Evolutionary conservation across 1,140 invertebrate species (phyloP).

Genomic region (Drosophila equinoxialis): DNA sequence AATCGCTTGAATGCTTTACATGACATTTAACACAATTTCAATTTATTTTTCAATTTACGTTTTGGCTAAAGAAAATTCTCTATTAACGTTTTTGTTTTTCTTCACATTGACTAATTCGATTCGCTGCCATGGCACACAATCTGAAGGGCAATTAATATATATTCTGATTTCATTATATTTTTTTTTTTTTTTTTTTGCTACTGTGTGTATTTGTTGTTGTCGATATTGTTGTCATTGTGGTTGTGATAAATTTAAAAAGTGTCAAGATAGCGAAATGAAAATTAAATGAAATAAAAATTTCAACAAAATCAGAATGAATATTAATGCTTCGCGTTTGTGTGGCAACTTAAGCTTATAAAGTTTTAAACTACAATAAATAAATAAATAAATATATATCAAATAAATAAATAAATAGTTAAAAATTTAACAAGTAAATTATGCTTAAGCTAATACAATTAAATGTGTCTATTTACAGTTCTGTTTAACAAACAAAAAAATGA

Average conservation of each 20-base stretch:
- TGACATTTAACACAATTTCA: conserved; percentile 45
- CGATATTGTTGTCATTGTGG: conserved; percentile 1
- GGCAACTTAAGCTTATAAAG: conserved; percentile 26
- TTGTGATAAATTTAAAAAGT: conserved; percentile 37
- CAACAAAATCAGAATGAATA: conserved; percentile 78
- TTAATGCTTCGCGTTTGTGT: conserved; percentile 38
- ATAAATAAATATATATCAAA: conserved; percentile 54
- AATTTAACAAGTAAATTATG: conserved; percentile 66
- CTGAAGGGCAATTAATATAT: conserved; percentile 55
- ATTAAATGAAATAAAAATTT: conserved; percentile 8
- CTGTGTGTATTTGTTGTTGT: background rate
- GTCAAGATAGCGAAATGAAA: background rate
- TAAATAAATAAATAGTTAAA: conserved; percentile 60
- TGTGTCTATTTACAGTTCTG: conserved; percentile 67
- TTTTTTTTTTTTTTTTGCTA: background rate
- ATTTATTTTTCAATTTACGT: conserved; percentile 45
- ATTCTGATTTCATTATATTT: conserved; percentile 72
- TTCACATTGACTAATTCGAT: conserved; percentile 52
- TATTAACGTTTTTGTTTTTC: conserved; percentile 43
- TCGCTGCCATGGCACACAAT: conserved; percentile 25
- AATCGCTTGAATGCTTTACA: conserved; percentile 2
- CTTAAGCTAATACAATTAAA: conserved; percentile 41
- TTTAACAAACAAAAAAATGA: conserved; percentile 72
- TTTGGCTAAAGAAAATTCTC: conserved; percentile 38
- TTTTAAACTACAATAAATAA: conserved; percentile 49